Conservation (phyloP, 2,797 vertebrate genomes). For the Sebastes goodei region DNA sequence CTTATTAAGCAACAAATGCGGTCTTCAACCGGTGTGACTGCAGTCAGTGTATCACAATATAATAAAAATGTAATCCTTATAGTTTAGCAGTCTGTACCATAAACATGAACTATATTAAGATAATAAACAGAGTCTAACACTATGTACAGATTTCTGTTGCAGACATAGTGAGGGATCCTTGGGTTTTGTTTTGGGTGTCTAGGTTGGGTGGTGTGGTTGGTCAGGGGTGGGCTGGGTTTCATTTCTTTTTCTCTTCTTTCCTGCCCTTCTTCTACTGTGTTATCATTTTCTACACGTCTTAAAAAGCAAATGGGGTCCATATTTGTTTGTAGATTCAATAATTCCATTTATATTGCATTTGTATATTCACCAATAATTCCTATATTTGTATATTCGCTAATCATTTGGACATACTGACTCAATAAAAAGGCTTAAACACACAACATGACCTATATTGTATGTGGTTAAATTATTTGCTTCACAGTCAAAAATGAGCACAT, state of each 20-base stretch:
- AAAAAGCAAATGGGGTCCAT: too few relatives aligned
- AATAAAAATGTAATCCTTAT: not conserved
- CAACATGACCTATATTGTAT: too few relatives aligned
- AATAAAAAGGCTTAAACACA: too few relatives aligned
- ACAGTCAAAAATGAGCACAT: not conserved
- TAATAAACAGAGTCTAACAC: not conserved
- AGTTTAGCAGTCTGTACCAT: not conserved
- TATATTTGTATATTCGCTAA: too few relatives aligned
- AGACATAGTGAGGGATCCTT: not conserved
- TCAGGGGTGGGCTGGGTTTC: not conserved
- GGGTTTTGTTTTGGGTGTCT: not conserved
- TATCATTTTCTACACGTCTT: too few relatives aligned
- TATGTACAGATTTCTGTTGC: not conserved
- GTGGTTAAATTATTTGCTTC: not conserved
- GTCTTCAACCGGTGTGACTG: not conserved
- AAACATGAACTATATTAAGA: not conserved
- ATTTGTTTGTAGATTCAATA: too few relatives aligned
- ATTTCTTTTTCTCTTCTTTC: not conserved
- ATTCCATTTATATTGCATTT: too few relatives aligned
- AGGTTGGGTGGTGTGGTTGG: not conserved
- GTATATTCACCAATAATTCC: too few relatives aligned
- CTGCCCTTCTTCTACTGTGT: too few relatives aligned
- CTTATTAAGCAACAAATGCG: not conserved
- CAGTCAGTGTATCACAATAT: not conserved
- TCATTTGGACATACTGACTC: too few relatives aligned